Percentiles rank a stretch among this genome's conserved stretches.
Evolutionary conservation across 2,888 invertebrate genomes (phyloP).

Genomic region (Amphiduros pacificus): DNA sequence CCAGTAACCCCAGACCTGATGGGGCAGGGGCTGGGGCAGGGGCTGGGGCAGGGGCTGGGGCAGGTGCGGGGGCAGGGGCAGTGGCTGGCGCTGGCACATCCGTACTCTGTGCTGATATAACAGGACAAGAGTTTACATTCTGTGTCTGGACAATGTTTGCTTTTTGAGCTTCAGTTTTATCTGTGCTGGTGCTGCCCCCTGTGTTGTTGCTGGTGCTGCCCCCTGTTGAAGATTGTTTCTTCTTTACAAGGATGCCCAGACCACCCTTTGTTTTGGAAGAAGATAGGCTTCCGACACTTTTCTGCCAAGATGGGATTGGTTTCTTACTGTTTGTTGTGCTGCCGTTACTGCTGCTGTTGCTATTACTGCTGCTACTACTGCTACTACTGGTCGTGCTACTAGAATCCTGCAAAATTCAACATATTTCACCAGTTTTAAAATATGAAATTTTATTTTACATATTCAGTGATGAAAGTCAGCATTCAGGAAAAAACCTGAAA

Average conservation of each 20-base stretch:
- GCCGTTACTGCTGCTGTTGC: no score
- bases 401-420: not conserved
- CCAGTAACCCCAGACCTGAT: constrained; percentile 13
- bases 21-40: not conserved
- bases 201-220: constrained; percentile 4
- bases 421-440: not conserved
- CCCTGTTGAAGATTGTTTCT: constrained; percentile 4
- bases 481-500: no score
- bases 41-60: not conserved
- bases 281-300: not conserved
- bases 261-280: not conserved
- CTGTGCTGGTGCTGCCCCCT: no score
- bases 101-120: not conserved
- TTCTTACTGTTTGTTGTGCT: no score
- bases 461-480: no score
- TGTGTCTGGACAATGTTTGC: no score
- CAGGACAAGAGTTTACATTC: no score
- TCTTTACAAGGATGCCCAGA: not conserved
- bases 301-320: no score
- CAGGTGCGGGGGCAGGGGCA: not conserved
- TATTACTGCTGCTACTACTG: no score
- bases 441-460: no score
- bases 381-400: no score
- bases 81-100: not conserved
- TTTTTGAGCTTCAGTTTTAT: not conserved